phyloP scores from a whole-genome alignment of 2,888 invertebrate genomes.

The Amaurobius ferox region DNA sequence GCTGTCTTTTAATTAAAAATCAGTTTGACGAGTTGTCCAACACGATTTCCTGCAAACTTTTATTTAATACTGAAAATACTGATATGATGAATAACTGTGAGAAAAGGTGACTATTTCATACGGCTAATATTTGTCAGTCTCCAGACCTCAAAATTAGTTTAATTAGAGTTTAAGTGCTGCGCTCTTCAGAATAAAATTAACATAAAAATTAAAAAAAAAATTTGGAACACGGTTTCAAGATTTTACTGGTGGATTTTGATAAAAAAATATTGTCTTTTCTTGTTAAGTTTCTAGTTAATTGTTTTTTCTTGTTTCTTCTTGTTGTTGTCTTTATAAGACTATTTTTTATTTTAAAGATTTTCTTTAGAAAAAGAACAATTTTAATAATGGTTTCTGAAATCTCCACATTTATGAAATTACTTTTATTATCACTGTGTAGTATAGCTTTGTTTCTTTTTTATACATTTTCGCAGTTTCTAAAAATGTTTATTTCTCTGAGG shows the following conservation, averaged over 20 bases:
- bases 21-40: slow-evolving; percentile 46
- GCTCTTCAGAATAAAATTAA: background rate
- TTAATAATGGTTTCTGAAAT: slow-evolving; percentile 9
- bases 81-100: slow-evolving; percentile 24
- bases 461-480: no score
- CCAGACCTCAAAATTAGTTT: slow-evolving; percentile 13
- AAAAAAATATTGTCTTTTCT: no score
- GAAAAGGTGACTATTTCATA: slow-evolving; percentile 19
- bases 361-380: background rate
- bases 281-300: no score
- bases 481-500: no score
- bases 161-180: slow-evolving; percentile 35
- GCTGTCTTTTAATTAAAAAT: slow-evolving; percentile 67
- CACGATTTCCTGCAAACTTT: slow-evolving; percentile 34
- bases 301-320: no score
- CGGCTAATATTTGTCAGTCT: slow-evolving; percentile 39
- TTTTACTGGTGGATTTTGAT: background rate
- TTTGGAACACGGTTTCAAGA: background rate
- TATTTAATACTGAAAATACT: slow-evolving; percentile 33
- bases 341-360: background rate
- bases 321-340: slow-evolving; percentile 2
- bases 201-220: background rate
- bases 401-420: background rate
- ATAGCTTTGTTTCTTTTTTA: no score
- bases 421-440: background rate